phyloP scores from a whole-genome alignment of 2,113 vertebrate genomes.

The Montifringilla adamsi region DNA sequence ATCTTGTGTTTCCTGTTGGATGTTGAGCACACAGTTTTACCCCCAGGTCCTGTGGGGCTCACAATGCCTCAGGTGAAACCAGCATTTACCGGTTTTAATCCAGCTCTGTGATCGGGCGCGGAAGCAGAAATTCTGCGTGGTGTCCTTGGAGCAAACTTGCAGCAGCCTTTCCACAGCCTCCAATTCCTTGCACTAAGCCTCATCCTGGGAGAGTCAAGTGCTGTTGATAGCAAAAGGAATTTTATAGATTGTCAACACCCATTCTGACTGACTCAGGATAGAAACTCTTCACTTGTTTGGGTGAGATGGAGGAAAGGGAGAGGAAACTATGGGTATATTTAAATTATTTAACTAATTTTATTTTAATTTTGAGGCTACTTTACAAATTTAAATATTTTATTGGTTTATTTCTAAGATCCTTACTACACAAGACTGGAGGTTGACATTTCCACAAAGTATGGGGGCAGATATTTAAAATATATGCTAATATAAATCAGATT shows the following conservation, averaged over 20 bases:
- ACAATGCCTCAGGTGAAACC: neutral
- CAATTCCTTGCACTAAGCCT: neutral
- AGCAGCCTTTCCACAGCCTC: neutral
- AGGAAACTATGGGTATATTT: neutral
- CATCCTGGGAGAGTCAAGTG: neutral
- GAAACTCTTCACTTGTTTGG: neutral
- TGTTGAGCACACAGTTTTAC: neutral
- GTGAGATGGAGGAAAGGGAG: neutral
- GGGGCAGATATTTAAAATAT: neutral
- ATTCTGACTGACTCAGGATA: neutral
- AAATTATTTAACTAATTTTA: neutral
- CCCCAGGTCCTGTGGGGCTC: neutral
- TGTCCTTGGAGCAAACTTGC: neutral
- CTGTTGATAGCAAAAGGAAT: neutral
- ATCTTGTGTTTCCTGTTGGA: neutral
- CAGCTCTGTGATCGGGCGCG: neutral
- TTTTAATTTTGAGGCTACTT: neutral
- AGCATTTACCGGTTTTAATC: neutral
- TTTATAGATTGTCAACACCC: neutral
- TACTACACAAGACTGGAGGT: neutral
- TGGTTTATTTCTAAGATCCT: neutral
- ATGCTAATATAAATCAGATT: neutral
- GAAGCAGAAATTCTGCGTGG: fast-evolving
- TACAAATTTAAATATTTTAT: neutral
- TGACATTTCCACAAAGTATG: neutral